phyloP scores from a whole-genome alignment of 2,888 invertebrate species.

The Mechanitis messenoides region DNA sequence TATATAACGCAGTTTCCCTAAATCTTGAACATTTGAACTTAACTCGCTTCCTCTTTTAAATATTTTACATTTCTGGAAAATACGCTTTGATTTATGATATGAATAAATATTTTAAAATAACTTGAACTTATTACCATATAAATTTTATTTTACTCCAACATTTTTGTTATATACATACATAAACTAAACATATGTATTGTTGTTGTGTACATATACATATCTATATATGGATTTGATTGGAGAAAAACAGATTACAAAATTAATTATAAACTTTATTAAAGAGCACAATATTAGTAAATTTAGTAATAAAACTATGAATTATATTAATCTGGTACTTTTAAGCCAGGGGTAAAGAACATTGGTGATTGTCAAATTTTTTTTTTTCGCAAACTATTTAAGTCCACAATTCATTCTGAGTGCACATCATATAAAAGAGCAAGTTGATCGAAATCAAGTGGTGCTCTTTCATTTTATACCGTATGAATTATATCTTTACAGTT shows the following conservation, averaged over 20 bases:
- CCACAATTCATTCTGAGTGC: too few species aligned
- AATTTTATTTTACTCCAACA: constrained; percentile 20
- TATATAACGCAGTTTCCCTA: constrained; percentile 2
- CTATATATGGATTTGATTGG: too few species aligned
- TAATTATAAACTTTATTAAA: too few species aligned
- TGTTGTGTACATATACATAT: background rate
- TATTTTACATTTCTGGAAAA: constrained; percentile 23
- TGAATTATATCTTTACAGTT: too few species aligned
- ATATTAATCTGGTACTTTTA: too few species aligned
- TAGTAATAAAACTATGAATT: too few species aligned
- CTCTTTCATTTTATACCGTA: too few species aligned
- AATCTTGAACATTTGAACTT: constrained; percentile 12
- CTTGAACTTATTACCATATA: constrained; percentile 26
- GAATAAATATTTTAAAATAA: constrained; percentile 25
- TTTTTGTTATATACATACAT: background rate
- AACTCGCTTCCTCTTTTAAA: constrained; percentile 17
- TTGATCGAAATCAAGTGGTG: too few species aligned
- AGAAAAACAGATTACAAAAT: too few species aligned
- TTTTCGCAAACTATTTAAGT: constrained; percentile 6
- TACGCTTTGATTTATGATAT: constrained; percentile 24
- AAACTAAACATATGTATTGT: background rate
- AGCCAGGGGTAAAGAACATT: constrained; percentile 16
- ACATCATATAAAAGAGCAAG: too few species aligned
- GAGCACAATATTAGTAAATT: too few species aligned
- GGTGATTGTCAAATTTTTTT: constrained; percentile 19